Conservation (phyloP, 2,888 invertebrate genomes). For the Xestoiulus laeticollis region DNA sequence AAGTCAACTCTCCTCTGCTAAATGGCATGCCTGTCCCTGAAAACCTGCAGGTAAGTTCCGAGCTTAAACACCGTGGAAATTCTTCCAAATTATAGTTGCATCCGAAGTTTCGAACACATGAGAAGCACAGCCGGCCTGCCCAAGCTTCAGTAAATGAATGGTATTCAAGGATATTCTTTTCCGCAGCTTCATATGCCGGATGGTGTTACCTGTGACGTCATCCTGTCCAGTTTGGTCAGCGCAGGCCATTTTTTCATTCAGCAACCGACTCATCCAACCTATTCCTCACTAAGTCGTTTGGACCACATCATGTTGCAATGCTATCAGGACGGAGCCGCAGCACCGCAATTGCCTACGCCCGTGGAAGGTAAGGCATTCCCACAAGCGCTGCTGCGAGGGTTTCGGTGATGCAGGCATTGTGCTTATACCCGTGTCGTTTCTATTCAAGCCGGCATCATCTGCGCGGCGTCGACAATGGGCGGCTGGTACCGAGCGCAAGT, state of each 20-base stretch:
- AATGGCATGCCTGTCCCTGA: constrained; percentile 69
- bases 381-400: background rate
- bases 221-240: constrained; percentile 84
- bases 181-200: constrained; percentile 83
- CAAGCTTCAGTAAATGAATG: too few relatives aligned
- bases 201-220: constrained; percentile 91
- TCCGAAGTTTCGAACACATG: too few relatives aligned
- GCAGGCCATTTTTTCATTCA: constrained; percentile 94
- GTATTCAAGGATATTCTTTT: background rate
- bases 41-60: constrained; percentile 68
- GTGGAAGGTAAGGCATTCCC: constrained; percentile 73
- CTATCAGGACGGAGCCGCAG: constrained; percentile 77
- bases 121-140: too few relatives aligned
- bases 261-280: constrained; percentile 93
- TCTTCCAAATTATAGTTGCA: too few relatives aligned
- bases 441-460: constrained; percentile 75
- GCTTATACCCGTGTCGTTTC: background rate
- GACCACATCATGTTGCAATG: constrained; percentile 81
- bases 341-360: constrained; percentile 81
- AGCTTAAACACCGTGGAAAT: too few relatives aligned
- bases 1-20: constrained; percentile 64
- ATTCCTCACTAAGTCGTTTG: constrained; percentile 81
- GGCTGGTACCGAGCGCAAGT: constrained; percentile 93
- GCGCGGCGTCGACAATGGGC: constrained; percentile 83
- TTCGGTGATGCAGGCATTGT: background rate